Evolutionary conservation across 2,888 invertebrate genomes (phyloP), one percentile per base, ranked within the genome.

Genomic region (Tenthredo mesomela): DNA sequence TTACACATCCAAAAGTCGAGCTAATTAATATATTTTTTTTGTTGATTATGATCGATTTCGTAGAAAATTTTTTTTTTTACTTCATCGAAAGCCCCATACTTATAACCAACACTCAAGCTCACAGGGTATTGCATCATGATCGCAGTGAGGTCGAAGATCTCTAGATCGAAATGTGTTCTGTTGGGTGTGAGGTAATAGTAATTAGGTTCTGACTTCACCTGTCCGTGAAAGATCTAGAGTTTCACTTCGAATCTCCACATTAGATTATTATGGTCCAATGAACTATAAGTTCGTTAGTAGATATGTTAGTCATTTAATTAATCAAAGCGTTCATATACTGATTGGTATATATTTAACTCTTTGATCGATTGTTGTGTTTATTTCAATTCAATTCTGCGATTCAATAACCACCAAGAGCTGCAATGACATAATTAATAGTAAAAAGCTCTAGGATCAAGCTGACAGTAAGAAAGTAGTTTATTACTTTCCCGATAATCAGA

Each of bases 391-490:
- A 61, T 9, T 25, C 25, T 12, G 9, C 61, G 25, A 61, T 61
- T 25, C 25, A 7, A 15, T 47, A 47, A 12, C 3, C 4, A 47
- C 47, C 47, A 15, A 12, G n/a, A 15, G 12, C 15, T 7, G 37
- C 37, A 37, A 15, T 33, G n/a, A 70, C 37, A 70, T 61, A 70
- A 70, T 33, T 70, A 33, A 37, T 25, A 25, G 21, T 61, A 12
- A 61, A 61, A 37, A 33, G 18, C 37, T 33, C 7, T 12, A 9
- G 12, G 25, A 75, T 47, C 47, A 75, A 25, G 47, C 6, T 47
- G 40, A 21, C 75, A 21, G 21, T 75, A 75, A 47, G 75, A 75
- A 75, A 75, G 75, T 47, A 75, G 75, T 47, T 75, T 75, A 47
- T 47, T 40, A 73, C 73, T 73, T 70, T n/a, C 21, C 47, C 21